phyloP scores from a whole-genome alignment of 2,888 invertebrate genomes.

The Caradrina clavipalpis region DNA sequence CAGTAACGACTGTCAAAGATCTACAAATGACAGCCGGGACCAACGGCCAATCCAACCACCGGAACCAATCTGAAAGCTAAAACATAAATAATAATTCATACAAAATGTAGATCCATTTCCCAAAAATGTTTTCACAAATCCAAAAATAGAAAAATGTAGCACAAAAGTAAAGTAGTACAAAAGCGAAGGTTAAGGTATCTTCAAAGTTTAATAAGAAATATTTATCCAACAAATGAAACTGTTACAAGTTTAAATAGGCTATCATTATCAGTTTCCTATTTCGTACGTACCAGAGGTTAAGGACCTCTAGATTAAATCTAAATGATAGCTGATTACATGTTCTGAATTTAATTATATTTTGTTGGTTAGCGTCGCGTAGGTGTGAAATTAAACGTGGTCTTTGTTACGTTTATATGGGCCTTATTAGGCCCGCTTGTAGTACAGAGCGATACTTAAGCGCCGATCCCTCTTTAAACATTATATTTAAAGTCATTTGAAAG shows the following conservation, averaged over 20 bases:
- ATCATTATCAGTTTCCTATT: conserved; percentile 23
- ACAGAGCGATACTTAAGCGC: no score
- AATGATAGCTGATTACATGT: conserved; percentile 1
- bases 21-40: no score
- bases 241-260: conserved; percentile 35
- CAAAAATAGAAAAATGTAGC: not conserved
- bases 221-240: conserved; percentile 13
- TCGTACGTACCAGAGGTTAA: conserved; percentile 5
- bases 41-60: no score
- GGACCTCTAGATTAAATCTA: conserved; percentile 21
- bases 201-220: conserved; percentile 6
- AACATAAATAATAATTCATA: not conserved
- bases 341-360: conserved; percentile 20
- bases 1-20: no score
- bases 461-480: no score
- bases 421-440: not conserved
- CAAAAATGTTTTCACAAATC: not conserved
- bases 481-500: no score
- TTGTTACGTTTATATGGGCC: not conserved
- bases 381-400: not conserved
- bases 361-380: not conserved
- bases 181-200: not conserved
- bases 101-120: not conserved
- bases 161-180: not conserved
- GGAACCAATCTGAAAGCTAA: not conserved